Evolutionary conservation across 2,888 invertebrate species (phyloP), one percentile per base, ranked within the genome.

Genomic region (Lucinisca nassula): DNA sequence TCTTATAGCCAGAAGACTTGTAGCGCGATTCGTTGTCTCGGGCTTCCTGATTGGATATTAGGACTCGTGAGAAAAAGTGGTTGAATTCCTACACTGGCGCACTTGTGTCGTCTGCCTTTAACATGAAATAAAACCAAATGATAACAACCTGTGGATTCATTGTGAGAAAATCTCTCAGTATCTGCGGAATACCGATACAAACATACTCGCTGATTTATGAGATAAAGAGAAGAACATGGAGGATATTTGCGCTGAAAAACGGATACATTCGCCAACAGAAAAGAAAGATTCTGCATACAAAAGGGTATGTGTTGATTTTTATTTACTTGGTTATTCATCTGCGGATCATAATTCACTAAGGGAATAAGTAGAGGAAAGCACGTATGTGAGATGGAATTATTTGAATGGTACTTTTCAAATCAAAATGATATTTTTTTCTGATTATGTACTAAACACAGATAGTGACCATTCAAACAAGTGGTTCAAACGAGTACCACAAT

Each of bases 41-140:
- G 45, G 51, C 32, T 30, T 61, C 76, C 76, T 87, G 93, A 94
- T 95, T 95, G 95, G 95, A 84, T 82, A 87, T 87, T 90, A 90
- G 92, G 88, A 90, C 94, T 91, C 94, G 95, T 95, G 95, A 94
- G 95, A 95, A 95, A 87, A 92, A 87, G 80, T 84, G 79, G 82
- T 89, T 83, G 88, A 90, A 90, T 91, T 89, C 87, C 94, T 94
- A 93, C 94, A 94, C 95, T 94, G 90, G 85, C 92, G 92, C 88
- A 82, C 88, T 76, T 85, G 38, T 85, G 93, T 92, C 93, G 92
- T 92, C 92, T 92, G 94, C 84, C 91, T 85, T 37, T 72, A 76
- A 82, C 92, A 72, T 81, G 80, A 77, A 74, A 8, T 93, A 93
- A 93, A 92, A 93, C 90, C 75, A 83, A 81, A 80, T 78, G n/a